Base-by-base conservation (phyloP, 2,888 invertebrate species). In the Acrobasis suavella region DNA sequence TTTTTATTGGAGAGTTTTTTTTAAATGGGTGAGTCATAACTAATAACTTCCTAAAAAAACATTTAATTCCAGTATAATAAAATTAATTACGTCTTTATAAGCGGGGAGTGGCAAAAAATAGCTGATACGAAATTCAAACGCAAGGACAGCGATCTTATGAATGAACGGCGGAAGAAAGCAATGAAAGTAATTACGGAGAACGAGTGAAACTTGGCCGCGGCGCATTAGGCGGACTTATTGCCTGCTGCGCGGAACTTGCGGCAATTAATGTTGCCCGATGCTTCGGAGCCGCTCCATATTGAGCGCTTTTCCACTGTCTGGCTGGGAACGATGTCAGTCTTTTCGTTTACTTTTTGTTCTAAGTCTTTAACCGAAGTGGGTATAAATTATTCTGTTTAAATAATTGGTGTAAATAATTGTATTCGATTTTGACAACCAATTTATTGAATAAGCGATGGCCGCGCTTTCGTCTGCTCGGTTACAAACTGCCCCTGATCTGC, bases 101-200 rank as follows among this genome's bases (percentile, higher is more conserved):
- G 58, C 14, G 12, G 58, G 52, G 64, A 62, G 64, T 1, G 16
- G 62, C 60, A 66, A 66, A 63, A 60, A 56, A 66, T 65, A 63
- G 67, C 65, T 65, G 66, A 67, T 63, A 67, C 65, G 66, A 72
- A 72, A 75, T 75, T 73, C 72, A 73, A 78, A 81, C 74, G 72
- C 79, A 71, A 71, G 69, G 73, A 75, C 69, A 72, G 73, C 68
- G 70, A 77, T 74, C 73, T 72, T 71, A 77, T 80, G 81, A 82
- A 85, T 83, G 80, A 78, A 77, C 72, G 76, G 72, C 72, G 78
- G 80, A 80, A 80, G 81, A 78, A 76, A 79, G 82, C 78, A 83
- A 85, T 86, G 83, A 84, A 85, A 85, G 83, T 83, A 85, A 86
- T 85, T 84, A 83, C 74, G 73, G 72, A 78, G 73, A 85, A 80